Percentiles rank a stretch among this genome's conserved stretches.
These are phyloP conservation scores for Myotis findleyi DNA, from an alignment of 2,797 vertebrate genomes.

Conservation along the genomic window DNA sequence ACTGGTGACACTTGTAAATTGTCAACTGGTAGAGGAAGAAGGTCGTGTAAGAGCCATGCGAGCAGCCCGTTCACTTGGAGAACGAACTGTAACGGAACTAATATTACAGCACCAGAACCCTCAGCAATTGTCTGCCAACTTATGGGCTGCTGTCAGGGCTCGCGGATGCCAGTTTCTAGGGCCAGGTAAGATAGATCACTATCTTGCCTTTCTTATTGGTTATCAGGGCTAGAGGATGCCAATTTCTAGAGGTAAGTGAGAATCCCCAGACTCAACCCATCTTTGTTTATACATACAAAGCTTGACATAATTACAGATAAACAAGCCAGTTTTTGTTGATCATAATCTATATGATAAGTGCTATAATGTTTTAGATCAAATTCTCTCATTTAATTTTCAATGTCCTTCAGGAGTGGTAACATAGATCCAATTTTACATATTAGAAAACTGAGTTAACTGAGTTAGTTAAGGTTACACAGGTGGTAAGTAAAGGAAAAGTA, in stretches of 20 bases:
- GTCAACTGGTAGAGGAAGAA: conserved; percentile 97
- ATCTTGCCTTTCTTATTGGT: conserved; percentile 35
- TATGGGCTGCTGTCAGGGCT: conserved; percentile 97
- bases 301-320: conserved; percentile 25
- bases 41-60: conserved; percentile 94
- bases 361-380: conserved; percentile 33
- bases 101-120: conserved; percentile 98
- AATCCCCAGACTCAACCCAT: not conserved
- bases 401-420: not conserved
- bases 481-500: conserved; percentile 40
- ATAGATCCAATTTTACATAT: conserved; percentile 18
- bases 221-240: not conserved
- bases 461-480: not conserved
- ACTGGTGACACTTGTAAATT: conserved; percentile 96
- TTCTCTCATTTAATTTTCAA: conserved; percentile 31
- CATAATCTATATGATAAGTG: not conserved
- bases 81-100: conserved; percentile 96
- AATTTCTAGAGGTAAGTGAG: conserved; percentile 18
- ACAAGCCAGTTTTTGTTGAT: conserved; percentile 20
- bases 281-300: not conserved
- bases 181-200: conserved; percentile 88
- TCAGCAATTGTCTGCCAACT: conserved; percentile 97
- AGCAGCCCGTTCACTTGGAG: conserved; percentile 95
- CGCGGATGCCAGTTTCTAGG: conserved; percentile 97
- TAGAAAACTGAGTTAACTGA: conserved; percentile 13